phyloP scores from a whole-genome alignment of 1,140 invertebrate species.

The Andricus grossulariae region DNA sequence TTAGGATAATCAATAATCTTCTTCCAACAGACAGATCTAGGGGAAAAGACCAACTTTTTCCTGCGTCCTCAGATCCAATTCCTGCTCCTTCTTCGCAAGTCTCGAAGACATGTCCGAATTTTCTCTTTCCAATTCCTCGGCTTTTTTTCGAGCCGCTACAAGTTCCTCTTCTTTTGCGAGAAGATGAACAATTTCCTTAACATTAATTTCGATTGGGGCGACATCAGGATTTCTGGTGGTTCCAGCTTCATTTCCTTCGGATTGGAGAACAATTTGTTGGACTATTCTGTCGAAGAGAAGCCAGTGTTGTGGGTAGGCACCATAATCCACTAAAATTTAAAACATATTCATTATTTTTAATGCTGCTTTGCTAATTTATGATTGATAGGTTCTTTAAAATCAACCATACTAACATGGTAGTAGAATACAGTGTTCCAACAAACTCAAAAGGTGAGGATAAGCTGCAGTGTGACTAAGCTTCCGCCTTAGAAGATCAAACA shows the following conservation, averaged over 20 bases:
- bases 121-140: constrained; percentile 92
- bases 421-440: constrained; percentile 93
- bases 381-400: not conserved
- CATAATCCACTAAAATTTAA: constrained; percentile 82
- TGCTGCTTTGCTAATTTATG: not conserved
- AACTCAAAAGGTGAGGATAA: constrained; percentile 93
- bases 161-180: constrained; percentile 96
- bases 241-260: constrained; percentile 79
- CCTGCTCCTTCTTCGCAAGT: constrained; percentile 94
- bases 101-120: constrained; percentile 90
- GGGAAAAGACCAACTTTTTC: constrained; percentile 81
- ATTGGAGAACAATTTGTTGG: constrained; percentile 96
- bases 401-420: constrained; percentile 86
- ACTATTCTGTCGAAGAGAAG: constrained; percentile 94
- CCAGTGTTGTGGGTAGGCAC: constrained; percentile 93
- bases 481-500: constrained; percentile 94
- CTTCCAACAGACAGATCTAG: not conserved
- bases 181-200: constrained; percentile 92
- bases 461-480: constrained; percentile 95
- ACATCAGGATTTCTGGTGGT: constrained; percentile 87
- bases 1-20: not conserved
- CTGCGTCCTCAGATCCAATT: constrained; percentile 90
- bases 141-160: constrained; percentile 89
- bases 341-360: constrained; percentile 31
- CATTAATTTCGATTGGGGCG: constrained; percentile 91